phyloP scores from a whole-genome alignment of 2,888 invertebrate genomes.

The Coenonympha glycerion region DNA sequence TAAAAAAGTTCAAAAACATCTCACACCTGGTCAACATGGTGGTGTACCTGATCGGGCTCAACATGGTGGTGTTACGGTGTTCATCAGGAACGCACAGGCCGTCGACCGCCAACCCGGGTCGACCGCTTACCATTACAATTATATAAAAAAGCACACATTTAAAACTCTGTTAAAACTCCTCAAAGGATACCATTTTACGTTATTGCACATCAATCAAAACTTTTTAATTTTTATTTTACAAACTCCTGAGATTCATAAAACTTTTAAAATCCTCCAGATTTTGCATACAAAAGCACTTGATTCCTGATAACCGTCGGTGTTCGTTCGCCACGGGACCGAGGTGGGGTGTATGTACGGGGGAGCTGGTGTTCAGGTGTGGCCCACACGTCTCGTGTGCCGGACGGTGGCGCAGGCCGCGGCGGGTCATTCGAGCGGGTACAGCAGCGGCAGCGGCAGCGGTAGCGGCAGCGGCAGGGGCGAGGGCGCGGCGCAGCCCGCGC shows the following conservation, averaged over 20 bases:
- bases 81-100: slow-evolving; percentile 26
- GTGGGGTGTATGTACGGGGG: neutral
- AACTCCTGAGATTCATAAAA: slow-evolving; percentile 39
- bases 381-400: neutral
- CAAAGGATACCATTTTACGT: slow-evolving; percentile 18
- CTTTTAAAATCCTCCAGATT: slow-evolving; percentile 25
- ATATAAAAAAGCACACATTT: slow-evolving; percentile 31
- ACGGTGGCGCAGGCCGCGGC: slow-evolving; percentile 10
- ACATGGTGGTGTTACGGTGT: slow-evolving; percentile 6
- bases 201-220: slow-evolving; percentile 35
- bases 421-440: slow-evolving; percentile 34
- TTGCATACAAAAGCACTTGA: slow-evolving; percentile 16
- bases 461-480: slow-evolving; percentile 29
- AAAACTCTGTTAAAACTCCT: slow-evolving; percentile 28
- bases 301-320: slow-evolving; percentile 11
- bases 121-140: slow-evolving; percentile 4
- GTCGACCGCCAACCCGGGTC: neutral
- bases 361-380: neutral
- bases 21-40: slow-evolving; percentile 7
- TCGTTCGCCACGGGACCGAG: neutral
- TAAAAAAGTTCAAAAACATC: slow-evolving; percentile 14
- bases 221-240: slow-evolving; percentile 30
- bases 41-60: slow-evolving; percentile 10
- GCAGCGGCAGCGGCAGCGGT: slow-evolving; percentile 34
- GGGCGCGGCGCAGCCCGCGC: slow-evolving; percentile 65